phyloP scores from a whole-genome alignment of 2,888 invertebrate species.

The Eurois occulta region DNA sequence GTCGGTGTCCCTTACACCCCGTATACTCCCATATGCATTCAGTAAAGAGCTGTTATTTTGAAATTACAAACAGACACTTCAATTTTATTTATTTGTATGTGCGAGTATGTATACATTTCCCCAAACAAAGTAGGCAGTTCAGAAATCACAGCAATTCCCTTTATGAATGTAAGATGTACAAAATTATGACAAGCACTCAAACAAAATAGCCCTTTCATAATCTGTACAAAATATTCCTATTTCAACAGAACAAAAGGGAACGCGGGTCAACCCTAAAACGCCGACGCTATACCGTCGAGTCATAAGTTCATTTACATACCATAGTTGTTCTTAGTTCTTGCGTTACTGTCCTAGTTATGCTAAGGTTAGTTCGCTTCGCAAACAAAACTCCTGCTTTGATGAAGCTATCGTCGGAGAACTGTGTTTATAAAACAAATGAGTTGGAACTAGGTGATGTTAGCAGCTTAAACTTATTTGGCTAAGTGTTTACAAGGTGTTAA shows the following conservation, averaged over 20 bases:
- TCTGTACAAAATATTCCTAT: constrained; percentile 48
- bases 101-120: constrained; percentile 5
- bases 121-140: background rate
- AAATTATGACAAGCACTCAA: constrained; percentile 19
- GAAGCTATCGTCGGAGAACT: constrained; percentile 45
- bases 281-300: constrained; percentile 26
- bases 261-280: constrained; percentile 47
- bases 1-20: too few relatives aligned
- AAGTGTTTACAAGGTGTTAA: background rate
- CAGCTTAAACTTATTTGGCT: background rate
- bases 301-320: constrained; percentile 55
- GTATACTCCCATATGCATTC: too few relatives aligned
- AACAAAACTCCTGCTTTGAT: constrained; percentile 59
- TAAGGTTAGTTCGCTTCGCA: constrained; percentile 40
- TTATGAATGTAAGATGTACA: constrained; percentile 23
- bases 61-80: too few relatives aligned
- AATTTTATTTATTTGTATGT: too few relatives aligned
- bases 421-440: constrained; percentile 36
- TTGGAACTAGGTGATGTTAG: constrained; percentile 10
- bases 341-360: constrained; percentile 50
- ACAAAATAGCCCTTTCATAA: constrained; percentile 44
- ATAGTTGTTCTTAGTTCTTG: constrained; percentile 55
- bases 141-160: constrained; percentile 24
- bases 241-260: constrained; percentile 40
- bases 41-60: too few relatives aligned